A percentile compares a stretch with the other conserved stretches of the same genome.
These are phyloP conservation scores for Glaucidium brasilianum DNA, from an alignment of 2,113 vertebrate species.

Conservation along the genomic window DNA sequence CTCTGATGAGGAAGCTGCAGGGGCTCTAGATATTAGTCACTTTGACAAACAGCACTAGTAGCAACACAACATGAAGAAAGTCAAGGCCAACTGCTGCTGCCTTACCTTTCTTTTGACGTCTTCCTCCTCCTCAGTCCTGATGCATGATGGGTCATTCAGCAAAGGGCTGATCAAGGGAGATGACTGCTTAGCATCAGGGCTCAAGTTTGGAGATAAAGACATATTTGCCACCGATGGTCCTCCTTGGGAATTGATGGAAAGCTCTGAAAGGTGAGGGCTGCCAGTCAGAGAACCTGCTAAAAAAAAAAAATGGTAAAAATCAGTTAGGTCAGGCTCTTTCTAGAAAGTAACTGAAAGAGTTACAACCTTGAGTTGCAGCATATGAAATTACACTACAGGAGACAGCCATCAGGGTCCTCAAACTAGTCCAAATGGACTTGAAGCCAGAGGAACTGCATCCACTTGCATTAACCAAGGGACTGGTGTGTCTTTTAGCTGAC, in stretches of 20 bases:
- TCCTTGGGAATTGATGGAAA: slow-evolving; percentile 85
- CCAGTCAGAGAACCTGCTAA: slow-evolving; percentile 81
- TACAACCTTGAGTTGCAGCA: not conserved
- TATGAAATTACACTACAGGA: not conserved
- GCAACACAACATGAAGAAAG: not conserved
- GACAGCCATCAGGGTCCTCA: not conserved
- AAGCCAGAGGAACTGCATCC: not conserved
- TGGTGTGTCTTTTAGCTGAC: not conserved
- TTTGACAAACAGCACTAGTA: not conserved
- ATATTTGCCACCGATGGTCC: slow-evolving; percentile 81
- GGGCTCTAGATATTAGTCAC: not conserved
- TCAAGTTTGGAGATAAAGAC: slow-evolving; percentile 83
- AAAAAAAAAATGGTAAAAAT: slow-evolving; percentile 20
- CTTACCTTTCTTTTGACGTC: slow-evolving; percentile 91
- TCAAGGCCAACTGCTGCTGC: not conserved
- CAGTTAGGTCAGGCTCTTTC: not conserved
- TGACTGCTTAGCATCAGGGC: slow-evolving; percentile 86
- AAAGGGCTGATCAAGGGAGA: slow-evolving; percentile 92
- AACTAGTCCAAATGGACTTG: not conserved
- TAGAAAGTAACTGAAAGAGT: not conserved
- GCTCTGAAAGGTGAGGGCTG: slow-evolving; percentile 87
- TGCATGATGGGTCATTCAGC: slow-evolving; percentile 84
- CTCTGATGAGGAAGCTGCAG: not conserved
- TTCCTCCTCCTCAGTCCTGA: slow-evolving; percentile 91
- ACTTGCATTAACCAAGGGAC: not conserved